phyloP scores from a whole-genome alignment of 2,888 invertebrate species.

The Nomada ruficornis region DNA sequence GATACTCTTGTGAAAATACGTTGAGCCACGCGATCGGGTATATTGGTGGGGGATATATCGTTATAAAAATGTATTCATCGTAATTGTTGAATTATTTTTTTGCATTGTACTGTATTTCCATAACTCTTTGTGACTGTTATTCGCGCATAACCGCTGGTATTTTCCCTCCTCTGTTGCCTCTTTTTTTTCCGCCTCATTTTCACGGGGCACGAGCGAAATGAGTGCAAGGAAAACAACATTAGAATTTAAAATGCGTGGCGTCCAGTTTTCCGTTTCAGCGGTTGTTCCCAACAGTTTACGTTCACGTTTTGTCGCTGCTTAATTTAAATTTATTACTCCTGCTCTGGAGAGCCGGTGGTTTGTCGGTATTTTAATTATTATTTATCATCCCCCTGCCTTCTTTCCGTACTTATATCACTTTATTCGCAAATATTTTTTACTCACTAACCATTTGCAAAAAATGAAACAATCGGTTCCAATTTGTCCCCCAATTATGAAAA shows the following conservation, averaged over 20 bases:
- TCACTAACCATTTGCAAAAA: too few relatives aligned
- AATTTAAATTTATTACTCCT: constrained; percentile 7
- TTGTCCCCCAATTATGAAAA: too few relatives aligned
- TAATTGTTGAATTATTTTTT: too few relatives aligned
- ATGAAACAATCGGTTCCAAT: too few relatives aligned
- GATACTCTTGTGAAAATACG: not conserved
- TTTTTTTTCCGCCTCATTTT: constrained; percentile 3
- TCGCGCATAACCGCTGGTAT: not conserved
- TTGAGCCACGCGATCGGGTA: not conserved
- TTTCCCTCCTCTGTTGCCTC: not conserved
- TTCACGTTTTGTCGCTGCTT: not conserved
- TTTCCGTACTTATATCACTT: too few relatives aligned
- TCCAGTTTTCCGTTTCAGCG: not conserved
- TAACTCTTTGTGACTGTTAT: not conserved
- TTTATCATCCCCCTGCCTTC: too few relatives aligned
- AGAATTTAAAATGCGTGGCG: constrained; percentile 1
- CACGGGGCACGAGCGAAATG: constrained; percentile 1
- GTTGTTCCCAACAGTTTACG: constrained; percentile 4
- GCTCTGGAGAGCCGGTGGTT: not conserved
- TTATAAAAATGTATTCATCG: too few relatives aligned
- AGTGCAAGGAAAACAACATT: constrained; percentile 4
- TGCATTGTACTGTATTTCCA: not conserved
- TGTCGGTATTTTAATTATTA: too few relatives aligned
- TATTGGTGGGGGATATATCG: too few relatives aligned
- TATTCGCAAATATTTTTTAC: too few relatives aligned